Base-by-base conservation (phyloP, 2,888 invertebrate species). In the Busseola fusca region DNA sequence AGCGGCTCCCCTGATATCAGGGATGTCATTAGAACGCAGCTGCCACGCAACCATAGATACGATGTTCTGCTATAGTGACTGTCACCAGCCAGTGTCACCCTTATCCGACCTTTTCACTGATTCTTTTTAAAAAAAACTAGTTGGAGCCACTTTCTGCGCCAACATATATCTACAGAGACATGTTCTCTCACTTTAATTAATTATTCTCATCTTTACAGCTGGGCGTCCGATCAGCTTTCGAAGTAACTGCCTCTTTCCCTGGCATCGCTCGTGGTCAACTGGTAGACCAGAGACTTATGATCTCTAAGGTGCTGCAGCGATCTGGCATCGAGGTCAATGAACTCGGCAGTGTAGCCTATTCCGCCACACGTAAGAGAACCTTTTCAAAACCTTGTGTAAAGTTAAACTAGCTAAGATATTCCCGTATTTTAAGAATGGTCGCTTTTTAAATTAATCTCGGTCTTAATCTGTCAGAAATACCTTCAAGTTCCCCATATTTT, bases 311-410 rank as follows among this genome's bases (percentile, higher is more conserved):
- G 42, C 88, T 98, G 64, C 98, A 98, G 90, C 97, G 97, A 86
- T 96, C 97, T 59, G 98, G 98, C 30, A 97, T 98, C 50, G 97
- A 97, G 87, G 96, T 98, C 62, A 97, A 97, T 83, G 98, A 98
- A 89, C 93, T 97, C 60, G 98, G 98, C 74, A 98, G 97, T 57
- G 94, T 96, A 0, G 97, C 97, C 0, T 97, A 96, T 88, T 96
- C 97, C 0, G 97, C 97, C 16, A 97, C 98, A 86, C 97, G 97
- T 97, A 90, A 78, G 86, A 87, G 14, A 16, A 37, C 0, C 34
- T 10, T 25, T 25, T 25, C 1, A 25, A 40, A 42, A 25, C 3
- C 1, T 7, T 57, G n/a, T 58, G 16, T 56, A 30, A 18, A 16
- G 58, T 0, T 58, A 16, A 58, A n/a, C 14, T 21, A 34, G 34